Base-by-base conservation (phyloP, 2,113 vertebrate species). In the Macroglossus sobrinus region DNA sequence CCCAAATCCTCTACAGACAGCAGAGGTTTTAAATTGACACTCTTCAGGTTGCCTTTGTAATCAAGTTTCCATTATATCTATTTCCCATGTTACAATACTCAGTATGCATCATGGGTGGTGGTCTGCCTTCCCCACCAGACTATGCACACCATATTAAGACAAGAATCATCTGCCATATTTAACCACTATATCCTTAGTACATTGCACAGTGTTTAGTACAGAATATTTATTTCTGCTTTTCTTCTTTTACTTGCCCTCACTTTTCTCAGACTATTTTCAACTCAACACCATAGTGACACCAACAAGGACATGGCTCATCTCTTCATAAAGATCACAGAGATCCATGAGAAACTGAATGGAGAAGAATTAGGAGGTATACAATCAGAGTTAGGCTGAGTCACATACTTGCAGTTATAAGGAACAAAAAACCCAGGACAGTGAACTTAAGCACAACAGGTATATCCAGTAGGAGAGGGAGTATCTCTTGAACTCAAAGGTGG, bases 401-500 rank as follows among this genome's bases (percentile, higher is more conserved):
- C 55, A 53, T 3, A 79, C 50, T 30, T 89, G 72, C 12, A 69
- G 40, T 8, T 16, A 19, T 21, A 68, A 68, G 55, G 5, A 18
- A 80, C 12, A 84, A 28, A 63, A 63, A 84, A 84, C 15, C 22
- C n/a, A 61, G 3, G 0, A 2, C 22, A 26, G 16, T 18, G 76
- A 59, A 61, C 3, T 53, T 15, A 59, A 66, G 40, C 21, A 45
- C 53, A 81, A 38, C 3, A 35, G 86, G 22, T 15, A 33, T 18
- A n/a, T 28, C 18, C 57, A 40, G 5, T 26, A 71, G 24, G 16
- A 50, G 4, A 45, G 15, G 18, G 55, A 35, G 8, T 3, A 19
- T 43, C 55, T 90, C 50, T 53, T 26, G 35, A 75, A 53, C n/a
- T 89, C 45, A 81, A 76, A 91, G 72, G 74, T 74, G 91, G 68